Base-by-base conservation (phyloP, 2,888 invertebrate genomes). In the Mechanitis messenoides region DNA sequence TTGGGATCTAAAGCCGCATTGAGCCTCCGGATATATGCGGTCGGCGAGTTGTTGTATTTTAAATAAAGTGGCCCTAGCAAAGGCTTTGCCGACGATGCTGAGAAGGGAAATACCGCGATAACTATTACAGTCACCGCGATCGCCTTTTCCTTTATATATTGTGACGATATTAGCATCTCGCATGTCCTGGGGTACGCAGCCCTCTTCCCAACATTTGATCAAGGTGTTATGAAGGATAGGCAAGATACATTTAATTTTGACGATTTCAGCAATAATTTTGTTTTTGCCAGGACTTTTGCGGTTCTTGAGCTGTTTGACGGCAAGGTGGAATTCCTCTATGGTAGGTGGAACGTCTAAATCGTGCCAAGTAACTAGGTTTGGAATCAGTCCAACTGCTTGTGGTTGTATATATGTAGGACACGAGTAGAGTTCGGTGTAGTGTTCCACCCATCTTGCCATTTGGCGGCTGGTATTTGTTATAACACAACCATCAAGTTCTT, bases 401-500 rank as follows among this genome's bases (percentile, higher is more conserved):
- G 55, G 28, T 12, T 56, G 12, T 38, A 20, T 20, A 20, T 20
- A 20, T n/a, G 1, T 11, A 53, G 7, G n/a, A 28, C 42, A 45
- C 33, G 54, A 53, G 59, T 46, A 56, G 11, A 57, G 46, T 2
- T 38, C 31, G 9, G 56, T 58, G 42, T 60, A 64, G 53, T 61
- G 58, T 20, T 58, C 33, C 1, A 38, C 58, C 53, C 58, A 58
- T 4, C 53, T 33, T n/a, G 9, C 9, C 12, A 53, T 45, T 12
- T 50, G 5, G 3, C 28, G 33, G 12, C 2, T 12, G 11, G 9
- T 35, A 7, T 60, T 59, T n/a, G 46, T 59, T 20, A 62, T 61
- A 1, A 56, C 9, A 46, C 47, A 35, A 5, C 65, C 65, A 20
- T 62, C 53, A n/a, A 45, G 20, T 45, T 60, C 62, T 58, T 65